Percentiles rank a stretch among this genome's conserved stretches.
These are phyloP conservation scores for Gorilla gorilla DNA, from an alignment of 2,113 vertebrate species.

Conservation along the genomic window DNA sequence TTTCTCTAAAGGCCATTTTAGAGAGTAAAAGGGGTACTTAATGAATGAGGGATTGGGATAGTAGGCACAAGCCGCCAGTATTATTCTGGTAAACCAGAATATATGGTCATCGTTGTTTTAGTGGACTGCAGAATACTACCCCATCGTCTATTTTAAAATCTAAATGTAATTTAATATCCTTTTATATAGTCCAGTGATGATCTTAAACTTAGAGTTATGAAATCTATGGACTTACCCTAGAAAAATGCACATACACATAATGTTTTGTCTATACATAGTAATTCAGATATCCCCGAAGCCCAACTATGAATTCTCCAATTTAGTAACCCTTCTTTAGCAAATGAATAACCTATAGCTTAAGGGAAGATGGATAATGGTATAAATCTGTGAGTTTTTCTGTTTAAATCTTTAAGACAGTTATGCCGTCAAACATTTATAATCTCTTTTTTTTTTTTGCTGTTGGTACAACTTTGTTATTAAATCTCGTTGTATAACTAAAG, in stretches of 20 bases:
- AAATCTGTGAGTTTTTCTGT: background rate
- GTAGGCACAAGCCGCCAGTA: background rate
- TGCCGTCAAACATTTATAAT: background rate
- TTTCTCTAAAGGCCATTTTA: background rate
- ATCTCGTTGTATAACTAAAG: background rate
- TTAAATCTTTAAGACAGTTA: background rate
- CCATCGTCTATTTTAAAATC: background rate
- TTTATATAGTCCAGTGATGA: background rate
- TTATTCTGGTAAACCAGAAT: background rate
- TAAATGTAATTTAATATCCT: background rate
- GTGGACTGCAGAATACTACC: background rate
- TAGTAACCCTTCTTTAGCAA: background rate
- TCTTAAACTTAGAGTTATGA: background rate
- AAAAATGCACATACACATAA: background rate
- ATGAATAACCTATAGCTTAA: background rate
- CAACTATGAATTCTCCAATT: background rate
- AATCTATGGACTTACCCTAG: no score
- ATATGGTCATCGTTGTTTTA: background rate
- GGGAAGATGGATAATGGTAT: background rate
- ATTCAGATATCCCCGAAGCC: background rate
- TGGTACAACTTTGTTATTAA: background rate
- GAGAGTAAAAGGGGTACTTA: background rate
- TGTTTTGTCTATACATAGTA: background rate
- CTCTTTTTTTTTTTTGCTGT: background rate
- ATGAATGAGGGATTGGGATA: background rate